Conservation (phyloP, 2,113 vertebrate genomes). For the Myotis lucifugus region DNA sequence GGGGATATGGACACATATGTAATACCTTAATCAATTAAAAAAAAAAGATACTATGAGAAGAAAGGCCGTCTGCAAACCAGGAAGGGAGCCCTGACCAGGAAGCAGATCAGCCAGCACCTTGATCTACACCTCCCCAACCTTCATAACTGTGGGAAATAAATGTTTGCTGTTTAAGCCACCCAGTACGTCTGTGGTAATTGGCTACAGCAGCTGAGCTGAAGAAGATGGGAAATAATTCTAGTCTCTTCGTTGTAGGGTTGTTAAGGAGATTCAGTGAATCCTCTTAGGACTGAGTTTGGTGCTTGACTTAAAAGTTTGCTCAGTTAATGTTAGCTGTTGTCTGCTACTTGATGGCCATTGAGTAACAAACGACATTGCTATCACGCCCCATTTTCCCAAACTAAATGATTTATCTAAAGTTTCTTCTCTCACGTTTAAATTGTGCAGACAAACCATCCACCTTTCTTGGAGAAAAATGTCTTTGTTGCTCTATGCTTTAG, state of each 20-base stretch:
- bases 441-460: neutral
- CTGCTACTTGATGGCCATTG: neutral
- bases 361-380: neutral
- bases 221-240: neutral
- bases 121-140: neutral
- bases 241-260: neutral
- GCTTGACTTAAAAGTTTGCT: neutral
- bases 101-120: neutral
- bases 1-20: too few species aligned
- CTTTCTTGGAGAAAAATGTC: neutral
- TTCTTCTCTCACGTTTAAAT: neutral
- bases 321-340: neutral
- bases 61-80: neutral
- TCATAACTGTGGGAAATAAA: neutral
- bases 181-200: neutral
- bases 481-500: neutral
- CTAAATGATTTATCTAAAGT: neutral
- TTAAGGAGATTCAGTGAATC: neutral
- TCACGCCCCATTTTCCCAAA: neutral
- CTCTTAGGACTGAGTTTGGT: neutral
- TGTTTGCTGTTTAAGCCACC: neutral
- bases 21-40: too few species aligned
- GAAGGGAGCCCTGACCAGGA: neutral
- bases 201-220: neutral
- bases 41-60: neutral